phyloP scores from a whole-genome alignment of 2,888 invertebrate genomes.

The Kuschelorhynchus macadamiae region DNA sequence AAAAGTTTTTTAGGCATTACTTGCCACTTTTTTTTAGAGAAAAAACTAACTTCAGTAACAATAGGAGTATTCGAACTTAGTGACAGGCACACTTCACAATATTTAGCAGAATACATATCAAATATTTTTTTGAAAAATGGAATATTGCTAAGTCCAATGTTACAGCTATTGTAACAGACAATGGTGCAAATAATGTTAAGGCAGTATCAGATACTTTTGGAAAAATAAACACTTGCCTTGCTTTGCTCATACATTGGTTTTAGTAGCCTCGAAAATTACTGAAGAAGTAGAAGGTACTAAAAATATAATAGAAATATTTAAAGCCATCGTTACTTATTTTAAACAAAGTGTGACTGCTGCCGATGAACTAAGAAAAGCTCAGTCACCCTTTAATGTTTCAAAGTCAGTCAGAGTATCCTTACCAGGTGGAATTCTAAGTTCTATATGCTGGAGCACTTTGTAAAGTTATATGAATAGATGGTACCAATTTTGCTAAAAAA shows the following conservation, averaged over 20 bases:
- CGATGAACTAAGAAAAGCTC: too few species aligned
- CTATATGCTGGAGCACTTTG: too few species aligned
- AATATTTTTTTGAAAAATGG: too few species aligned
- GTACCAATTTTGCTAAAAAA: too few species aligned
- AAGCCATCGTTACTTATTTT: conserved; percentile 6
- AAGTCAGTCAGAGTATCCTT: conserved; percentile 55
- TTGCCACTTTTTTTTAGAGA: conserved; percentile 5
- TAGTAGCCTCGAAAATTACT: neutral
- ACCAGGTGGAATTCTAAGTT: conserved; percentile 61
- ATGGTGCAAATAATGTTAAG: too few species aligned
- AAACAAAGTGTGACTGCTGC: conserved; percentile 12
- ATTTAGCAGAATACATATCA: too few species aligned
- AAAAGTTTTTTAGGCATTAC: conserved; percentile 14
- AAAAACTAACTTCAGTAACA: neutral
- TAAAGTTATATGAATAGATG: too few species aligned
- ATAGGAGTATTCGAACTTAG: conserved; percentile 8
- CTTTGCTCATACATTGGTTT: neutral
- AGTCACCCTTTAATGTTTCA: neutral
- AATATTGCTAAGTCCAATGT: too few species aligned
- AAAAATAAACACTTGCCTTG: too few species aligned
- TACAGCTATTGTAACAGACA: too few species aligned
- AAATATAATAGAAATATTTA: neutral
- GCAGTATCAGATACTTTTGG: conserved; percentile 11
- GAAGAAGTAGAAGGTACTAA: too few species aligned
- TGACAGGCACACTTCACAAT: conserved; percentile 54